phyloP scores from a whole-genome alignment of 2,113 vertebrate species.

The Prochilodus magdalenae region DNA sequence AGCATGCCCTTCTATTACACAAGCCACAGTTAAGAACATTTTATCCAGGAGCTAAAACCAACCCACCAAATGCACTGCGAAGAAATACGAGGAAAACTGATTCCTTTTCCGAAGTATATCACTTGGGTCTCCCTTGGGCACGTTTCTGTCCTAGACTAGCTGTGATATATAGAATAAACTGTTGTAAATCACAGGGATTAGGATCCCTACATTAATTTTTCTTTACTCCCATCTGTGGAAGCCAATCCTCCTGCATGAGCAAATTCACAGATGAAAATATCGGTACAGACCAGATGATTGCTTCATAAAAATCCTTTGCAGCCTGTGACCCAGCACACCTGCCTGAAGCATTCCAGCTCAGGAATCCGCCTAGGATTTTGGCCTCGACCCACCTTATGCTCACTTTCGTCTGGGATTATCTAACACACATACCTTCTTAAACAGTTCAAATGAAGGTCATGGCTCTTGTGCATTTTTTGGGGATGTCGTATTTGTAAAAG shows the following conservation, averaged over 20 bases:
- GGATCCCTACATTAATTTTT: conserved; percentile 43
- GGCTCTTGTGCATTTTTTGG: neutral
- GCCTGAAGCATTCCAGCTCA: conserved; percentile 23
- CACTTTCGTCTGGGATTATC: neutral
- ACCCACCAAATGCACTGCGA: neutral
- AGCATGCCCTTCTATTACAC: neutral
- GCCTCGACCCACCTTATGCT: neutral
- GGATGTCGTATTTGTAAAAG: neutral
- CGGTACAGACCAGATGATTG: conserved; percentile 46
- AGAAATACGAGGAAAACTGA: neutral
- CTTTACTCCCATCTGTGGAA: conserved; percentile 46
- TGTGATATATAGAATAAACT: conserved; percentile 44
- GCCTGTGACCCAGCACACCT: conserved; percentile 35
- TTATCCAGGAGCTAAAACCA: conserved; percentile 5
- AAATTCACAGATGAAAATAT: conserved; percentile 56
- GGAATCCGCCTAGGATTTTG: conserved; percentile 6
- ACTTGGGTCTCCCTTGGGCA: neutral
- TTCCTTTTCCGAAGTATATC: neutral
- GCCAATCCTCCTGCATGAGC: conserved; percentile 15
- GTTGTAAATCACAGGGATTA: conserved; percentile 60
- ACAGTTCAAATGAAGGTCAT: neutral
- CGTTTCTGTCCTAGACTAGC: conserved; percentile 28
- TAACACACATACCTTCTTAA: neutral
- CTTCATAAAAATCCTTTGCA: conserved; percentile 45
- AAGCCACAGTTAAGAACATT: conserved; percentile 1